Base-by-base conservation (phyloP, 2,888 invertebrate genomes). In the Spodoptera picta region DNA sequence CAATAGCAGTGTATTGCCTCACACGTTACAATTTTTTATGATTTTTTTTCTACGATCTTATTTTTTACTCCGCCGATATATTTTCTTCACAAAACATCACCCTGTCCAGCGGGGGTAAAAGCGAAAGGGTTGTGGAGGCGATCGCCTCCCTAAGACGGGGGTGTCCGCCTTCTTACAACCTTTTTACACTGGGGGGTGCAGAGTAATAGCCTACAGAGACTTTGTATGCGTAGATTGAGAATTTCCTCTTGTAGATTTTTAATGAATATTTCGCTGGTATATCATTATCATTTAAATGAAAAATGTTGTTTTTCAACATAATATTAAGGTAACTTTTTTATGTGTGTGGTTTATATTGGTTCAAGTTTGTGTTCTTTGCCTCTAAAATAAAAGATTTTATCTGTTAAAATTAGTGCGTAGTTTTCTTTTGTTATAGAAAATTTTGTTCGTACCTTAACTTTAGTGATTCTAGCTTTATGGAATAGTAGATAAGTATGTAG, bases 41-140 rank as follows among this genome's bases (percentile, higher is more conserved):
- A 9, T 36, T 9, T 36, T 36, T 36, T 36, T 36, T 36, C 36
- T 36, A 19, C 27, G 2, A 2, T 0, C 9, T 36, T 36, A 36
- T 10, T 44, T 64, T 57, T 68, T 58, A 57, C 44, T 52, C 60
- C 31, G 31, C n/a, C 56, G 19, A 59, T 69, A 65, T 74, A 77
- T 77, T 72, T 76, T 77, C 64, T 75, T 77, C 73, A 69, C 75
- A 85, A 87, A 79, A 80, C 83, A 91, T 84, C 93, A 92, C 83
- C 90, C 93, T 94, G 92, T 92, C 85, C 79, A 80, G 81, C 79
- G 90, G 93, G 93, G 92, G 92, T 91, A 91, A 93, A 93, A 94
- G 93, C 93, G 94, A 94, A 94, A 94, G 94, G 94, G 94, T 94
- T 94, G 93, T 87, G 92, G 92, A 87, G 93, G 91, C 91, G 92